phyloP scores from a whole-genome alignment of 1,140 invertebrate genomes.

The Cydia strobilella region DNA sequence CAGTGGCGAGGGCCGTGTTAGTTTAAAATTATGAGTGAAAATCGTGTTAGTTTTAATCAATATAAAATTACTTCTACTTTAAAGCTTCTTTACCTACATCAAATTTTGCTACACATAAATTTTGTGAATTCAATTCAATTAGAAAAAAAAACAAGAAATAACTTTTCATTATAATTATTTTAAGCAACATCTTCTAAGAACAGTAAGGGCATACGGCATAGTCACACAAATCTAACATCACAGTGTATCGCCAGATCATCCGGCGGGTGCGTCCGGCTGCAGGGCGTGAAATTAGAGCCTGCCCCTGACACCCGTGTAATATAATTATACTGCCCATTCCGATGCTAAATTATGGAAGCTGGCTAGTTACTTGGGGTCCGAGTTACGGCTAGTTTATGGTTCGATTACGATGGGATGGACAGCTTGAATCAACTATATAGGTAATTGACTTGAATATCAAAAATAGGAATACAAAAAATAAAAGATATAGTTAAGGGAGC shows the following conservation, averaged over 20 bases:
- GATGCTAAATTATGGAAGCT: slow-evolving; percentile 7
- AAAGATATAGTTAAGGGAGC: no score
- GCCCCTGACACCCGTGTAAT: slow-evolving; percentile 1
- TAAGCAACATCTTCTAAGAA: background rate
- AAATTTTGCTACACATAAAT: no score
- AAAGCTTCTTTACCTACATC: no score
- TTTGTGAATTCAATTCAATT: no score
- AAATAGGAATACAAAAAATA: no score
- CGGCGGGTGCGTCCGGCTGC: background rate
- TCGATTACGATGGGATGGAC: background rate
- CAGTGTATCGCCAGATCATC: background rate
- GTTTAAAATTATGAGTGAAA: no score
- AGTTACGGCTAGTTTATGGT: background rate
- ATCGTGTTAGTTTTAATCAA: no score
- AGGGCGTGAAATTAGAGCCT: background rate
- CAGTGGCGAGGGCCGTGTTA: no score
- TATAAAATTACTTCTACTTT: no score
- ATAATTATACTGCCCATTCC: background rate
- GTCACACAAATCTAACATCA: slow-evolving; percentile 3
- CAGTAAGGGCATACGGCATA: background rate
- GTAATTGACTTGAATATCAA: no score
- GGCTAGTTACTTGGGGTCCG: background rate
- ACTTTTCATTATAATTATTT: background rate
- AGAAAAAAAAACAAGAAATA: no score
- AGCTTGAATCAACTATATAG: no score